phyloP scores from a whole-genome alignment of 1,140 invertebrate species.

The Metopolophium dirhodum region DNA sequence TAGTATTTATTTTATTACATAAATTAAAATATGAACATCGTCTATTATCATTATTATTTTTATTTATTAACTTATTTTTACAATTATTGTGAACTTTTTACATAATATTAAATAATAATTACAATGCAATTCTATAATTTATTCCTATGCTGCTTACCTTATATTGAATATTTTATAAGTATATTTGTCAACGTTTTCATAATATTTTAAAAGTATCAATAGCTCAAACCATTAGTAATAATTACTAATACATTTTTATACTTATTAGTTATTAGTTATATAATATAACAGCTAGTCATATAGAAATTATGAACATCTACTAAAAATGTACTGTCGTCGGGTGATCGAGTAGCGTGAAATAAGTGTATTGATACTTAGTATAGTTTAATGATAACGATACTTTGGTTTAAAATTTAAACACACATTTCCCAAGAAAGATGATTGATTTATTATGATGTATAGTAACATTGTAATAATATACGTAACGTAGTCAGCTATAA shows the following conservation, averaged over 20 bases:
- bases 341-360: not conserved
- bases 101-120: too few species aligned
- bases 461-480: not conserved
- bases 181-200: not conserved
- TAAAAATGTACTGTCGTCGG: not conserved
- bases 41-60: too few species aligned
- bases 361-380: not conserved
- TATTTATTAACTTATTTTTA: not conserved
- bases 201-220: not conserved
- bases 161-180: not conserved
- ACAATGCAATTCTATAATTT: not conserved
- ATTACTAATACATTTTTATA: not conserved
- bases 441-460: not conserved
- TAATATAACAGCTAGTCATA: not conserved
- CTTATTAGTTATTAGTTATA: not conserved
- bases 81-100: not conserved
- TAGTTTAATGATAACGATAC: not conserved
- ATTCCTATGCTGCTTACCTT: not conserved
- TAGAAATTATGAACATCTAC: not conserved
- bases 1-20: not conserved
- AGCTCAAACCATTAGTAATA: too few species aligned
- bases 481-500: not conserved
- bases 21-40: not conserved
- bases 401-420: not conserved
- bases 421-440: not conserved